Evolutionary conservation across 2,888 invertebrate genomes (phyloP), one percentile per base, ranked within the genome.

Genomic region (Acleris sparsana): DNA sequence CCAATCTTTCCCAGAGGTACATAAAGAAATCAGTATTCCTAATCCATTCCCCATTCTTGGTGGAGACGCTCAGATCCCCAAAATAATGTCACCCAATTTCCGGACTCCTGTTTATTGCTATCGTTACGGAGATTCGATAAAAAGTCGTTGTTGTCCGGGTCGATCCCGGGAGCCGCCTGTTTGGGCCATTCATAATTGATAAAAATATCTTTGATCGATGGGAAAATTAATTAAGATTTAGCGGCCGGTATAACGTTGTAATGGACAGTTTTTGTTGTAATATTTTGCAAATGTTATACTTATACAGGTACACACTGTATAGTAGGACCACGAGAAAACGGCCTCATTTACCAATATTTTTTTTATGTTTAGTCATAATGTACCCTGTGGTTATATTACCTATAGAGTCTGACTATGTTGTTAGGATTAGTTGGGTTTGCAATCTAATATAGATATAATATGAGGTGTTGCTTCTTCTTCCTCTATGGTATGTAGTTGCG

Each of bases 11-110:
- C 39, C 13, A 9, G 33, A 2, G 33, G 29, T 11, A 11, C 13
- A 39, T 13, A 39, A 39, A 39, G 39, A 39, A 39, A 13, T 39
- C 39, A 49, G 7, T 49, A 20, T 49, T 9, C 49, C 49, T 11
- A 49, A 18, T 49, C 49, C 49, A 11, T 49, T 25, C 17, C 44
- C 57, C 25, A 57, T 57, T 56, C 44, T 33, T 20, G 43, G 22
- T 20, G n/a, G 44, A 44, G 56, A 56, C 56, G 43, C 43, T 43
- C 25, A 13, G 17, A 57, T 46, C 46, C 57, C 46, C 22, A 57
- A 55, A 57, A 57, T 57, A 57, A 57, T 57, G 57, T 57, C 57
- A 46, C 43, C 57, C 57, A 44, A 46, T 57, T 57, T 57, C 57
- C 57, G 44, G n/a, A 57, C 25, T 25, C 20, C 25, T 46, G 44